phyloP scores from a whole-genome alignment of 2,797 vertebrate genomes.

The Lacerta viridis region DNA sequence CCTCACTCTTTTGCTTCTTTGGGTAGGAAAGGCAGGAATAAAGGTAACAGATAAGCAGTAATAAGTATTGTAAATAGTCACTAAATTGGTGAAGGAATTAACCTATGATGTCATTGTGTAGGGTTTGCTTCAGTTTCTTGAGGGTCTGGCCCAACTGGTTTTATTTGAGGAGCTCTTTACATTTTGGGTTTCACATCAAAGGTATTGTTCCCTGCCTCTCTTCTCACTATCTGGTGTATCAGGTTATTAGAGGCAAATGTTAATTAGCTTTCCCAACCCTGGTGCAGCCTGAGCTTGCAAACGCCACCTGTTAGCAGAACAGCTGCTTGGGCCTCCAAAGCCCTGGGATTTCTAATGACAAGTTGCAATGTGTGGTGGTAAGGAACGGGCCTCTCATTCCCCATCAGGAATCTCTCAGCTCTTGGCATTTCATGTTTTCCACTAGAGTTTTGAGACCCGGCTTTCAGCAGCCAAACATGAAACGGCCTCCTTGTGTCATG shows the following conservation, averaged over 20 bases:
- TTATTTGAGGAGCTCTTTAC: constrained; percentile 19
- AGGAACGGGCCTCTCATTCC: neutral
- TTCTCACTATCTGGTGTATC: constrained; percentile 20
- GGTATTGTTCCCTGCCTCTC: constrained; percentile 43
- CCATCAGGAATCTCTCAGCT: neutral
- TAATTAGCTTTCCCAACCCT: constrained; percentile 60
- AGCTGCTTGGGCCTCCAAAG: constrained; percentile 52
- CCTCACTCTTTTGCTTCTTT: too few relatives aligned
- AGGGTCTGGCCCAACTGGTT: neutral
- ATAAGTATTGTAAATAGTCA: too few relatives aligned
- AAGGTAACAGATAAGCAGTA: too few relatives aligned
- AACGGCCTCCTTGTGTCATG: neutral
- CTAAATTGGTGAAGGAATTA: neutral
- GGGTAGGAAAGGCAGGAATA: too few relatives aligned
- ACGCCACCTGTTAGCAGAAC: constrained; percentile 50
- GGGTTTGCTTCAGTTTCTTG: neutral
- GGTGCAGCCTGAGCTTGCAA: constrained; percentile 45
- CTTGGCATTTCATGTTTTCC: neutral
- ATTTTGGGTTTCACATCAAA: constrained; percentile 19
- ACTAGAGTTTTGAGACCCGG: fast-evolving
- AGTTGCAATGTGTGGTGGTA: neutral
- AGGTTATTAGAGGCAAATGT: constrained; percentile 44
- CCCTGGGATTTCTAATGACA: constrained; percentile 27
- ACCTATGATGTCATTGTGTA: neutral
- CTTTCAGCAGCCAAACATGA: neutral